Evolutionary conservation across 2,888 invertebrate genomes (phyloP).

Genomic region (Galerucella calmariensis): DNA sequence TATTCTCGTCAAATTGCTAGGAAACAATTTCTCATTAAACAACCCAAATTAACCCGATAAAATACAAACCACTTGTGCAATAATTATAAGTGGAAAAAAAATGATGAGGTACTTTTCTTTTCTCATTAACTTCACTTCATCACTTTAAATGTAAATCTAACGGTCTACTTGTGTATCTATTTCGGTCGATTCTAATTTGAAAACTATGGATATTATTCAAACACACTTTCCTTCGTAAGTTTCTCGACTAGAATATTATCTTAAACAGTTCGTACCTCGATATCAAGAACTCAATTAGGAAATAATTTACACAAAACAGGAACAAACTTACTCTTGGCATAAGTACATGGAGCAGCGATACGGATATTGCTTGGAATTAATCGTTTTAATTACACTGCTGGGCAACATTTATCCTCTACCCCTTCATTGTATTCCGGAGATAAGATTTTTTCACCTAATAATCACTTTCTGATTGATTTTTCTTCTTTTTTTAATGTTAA

Average conservation of each 20-base stretch:
- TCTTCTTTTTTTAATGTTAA: neutral
- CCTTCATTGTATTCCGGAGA: neutral
- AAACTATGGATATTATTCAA: constrained; percentile 1
- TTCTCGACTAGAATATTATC: neutral
- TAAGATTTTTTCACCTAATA: neutral
- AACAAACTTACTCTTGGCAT: constrained; percentile 5
- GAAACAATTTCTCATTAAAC: no score
- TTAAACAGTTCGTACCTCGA: neutral
- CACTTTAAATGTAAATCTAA: neutral
- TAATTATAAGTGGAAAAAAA: no score
- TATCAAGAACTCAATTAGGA: constrained; percentile 8
- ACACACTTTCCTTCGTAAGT: neutral
- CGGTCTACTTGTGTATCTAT: neutral
- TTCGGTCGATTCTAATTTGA: neutral
- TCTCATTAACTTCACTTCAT: no score
- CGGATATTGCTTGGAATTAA: constrained; percentile 3
- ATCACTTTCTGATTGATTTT: neutral
- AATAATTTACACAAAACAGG: constrained; percentile 7
- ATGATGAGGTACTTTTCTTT: no score
- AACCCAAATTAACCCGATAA: no score
- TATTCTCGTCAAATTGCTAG: no score
- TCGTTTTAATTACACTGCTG: neutral
- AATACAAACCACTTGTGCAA: no score
- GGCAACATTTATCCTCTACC: neutral
- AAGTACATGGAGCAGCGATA: neutral